phyloP scores from a whole-genome alignment of 2,888 invertebrate species.

The Euclidia mi region DNA sequence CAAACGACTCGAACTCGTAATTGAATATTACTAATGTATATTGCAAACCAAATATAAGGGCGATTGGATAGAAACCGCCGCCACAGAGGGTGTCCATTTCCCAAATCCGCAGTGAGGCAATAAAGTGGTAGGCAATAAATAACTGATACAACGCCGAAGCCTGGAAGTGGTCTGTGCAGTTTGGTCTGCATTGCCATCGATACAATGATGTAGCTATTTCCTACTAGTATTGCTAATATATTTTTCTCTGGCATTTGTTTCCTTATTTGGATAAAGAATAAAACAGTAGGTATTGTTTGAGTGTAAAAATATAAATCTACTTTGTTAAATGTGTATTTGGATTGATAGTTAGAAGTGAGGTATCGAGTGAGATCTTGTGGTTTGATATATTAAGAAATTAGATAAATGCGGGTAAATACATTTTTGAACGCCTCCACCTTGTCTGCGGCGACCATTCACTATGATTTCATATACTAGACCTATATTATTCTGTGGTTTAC shows the following conservation, averaged over 20 bases:
- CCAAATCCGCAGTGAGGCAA: conserved; percentile 61
- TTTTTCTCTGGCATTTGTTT: background rate
- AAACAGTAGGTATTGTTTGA: no score
- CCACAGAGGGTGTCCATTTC: conserved; percentile 56
- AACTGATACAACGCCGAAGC: conserved; percentile 69
- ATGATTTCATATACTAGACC: no score
- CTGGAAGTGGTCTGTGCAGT: conserved; percentile 65
- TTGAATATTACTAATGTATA: conserved; percentile 56
- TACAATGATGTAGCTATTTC: conserved; percentile 22
- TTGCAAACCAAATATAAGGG: conserved; percentile 56
- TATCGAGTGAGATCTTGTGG: no score
- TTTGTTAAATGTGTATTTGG: no score
- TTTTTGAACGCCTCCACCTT: no score
- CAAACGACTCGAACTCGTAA: conserved; percentile 45
- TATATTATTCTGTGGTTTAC: no score
- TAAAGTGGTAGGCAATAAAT: conserved; percentile 67
- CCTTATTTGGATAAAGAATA: no score
- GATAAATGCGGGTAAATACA: no score
- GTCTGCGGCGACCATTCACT: no score
- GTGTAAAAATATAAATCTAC: no score
- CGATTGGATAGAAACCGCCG: conserved; percentile 60
- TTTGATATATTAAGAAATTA: no score
- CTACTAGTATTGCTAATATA: conserved; percentile 8
- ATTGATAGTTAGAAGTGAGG: no score
- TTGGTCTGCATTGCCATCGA: conserved; percentile 26